A percentile compares a stretch with the other conserved stretches of the same genome.
Conservation (phyloP, 1,140 invertebrate species). For the Bombus sylvicola region DNA sequence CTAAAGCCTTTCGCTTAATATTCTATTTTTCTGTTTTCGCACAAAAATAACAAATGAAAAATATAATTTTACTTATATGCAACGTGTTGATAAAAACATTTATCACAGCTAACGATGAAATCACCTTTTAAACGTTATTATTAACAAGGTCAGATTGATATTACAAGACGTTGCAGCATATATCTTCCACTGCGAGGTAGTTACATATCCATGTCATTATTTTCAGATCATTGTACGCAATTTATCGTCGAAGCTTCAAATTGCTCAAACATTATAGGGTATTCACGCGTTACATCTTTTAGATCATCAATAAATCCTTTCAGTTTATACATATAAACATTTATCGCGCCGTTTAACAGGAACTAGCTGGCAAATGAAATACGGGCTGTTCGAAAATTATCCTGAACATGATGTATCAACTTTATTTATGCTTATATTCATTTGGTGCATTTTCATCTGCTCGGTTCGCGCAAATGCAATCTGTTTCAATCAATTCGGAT, state of each 20-base stretch:
- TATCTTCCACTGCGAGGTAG: neutral
- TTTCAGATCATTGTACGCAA: neutral
- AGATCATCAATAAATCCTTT: slow-evolving; percentile 1
- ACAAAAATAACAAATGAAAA: neutral
- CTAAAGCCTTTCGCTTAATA: neutral
- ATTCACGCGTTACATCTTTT: neutral
- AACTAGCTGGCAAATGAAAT: slow-evolving; percentile 1
- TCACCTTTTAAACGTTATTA: neutral
- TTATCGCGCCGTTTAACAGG: neutral
- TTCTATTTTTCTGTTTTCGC: neutral
- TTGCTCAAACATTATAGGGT: neutral
- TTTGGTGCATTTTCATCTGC: too few relatives aligned
- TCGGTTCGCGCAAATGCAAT: slow-evolving; percentile 2
- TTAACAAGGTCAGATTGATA: neutral
- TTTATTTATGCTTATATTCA: neutral
- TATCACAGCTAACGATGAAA: neutral
- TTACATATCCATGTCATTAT: neutral
- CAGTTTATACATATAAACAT: neutral
- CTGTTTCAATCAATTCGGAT: slow-evolving; percentile 26
- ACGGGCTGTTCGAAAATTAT: neutral
- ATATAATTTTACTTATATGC: neutral
- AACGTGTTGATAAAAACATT: neutral
- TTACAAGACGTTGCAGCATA: neutral
- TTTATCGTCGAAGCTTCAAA: slow-evolving; percentile 1
- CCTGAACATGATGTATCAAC: neutral